Evolutionary conservation across 1,140 invertebrate species (phyloP).

Genomic region (Orchestia grillus): DNA sequence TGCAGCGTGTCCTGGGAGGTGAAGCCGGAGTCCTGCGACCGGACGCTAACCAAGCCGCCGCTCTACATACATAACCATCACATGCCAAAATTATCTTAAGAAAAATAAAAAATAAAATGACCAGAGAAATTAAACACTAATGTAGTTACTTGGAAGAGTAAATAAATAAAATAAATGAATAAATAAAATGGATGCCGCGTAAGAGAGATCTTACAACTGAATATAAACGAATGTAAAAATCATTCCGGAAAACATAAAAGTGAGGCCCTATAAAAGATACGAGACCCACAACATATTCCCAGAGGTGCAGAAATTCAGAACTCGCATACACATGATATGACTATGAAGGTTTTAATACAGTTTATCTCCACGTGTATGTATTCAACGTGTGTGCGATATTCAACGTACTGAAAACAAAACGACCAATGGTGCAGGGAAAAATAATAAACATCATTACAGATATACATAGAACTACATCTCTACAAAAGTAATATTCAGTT

Average conservation of each 20-base stretch:
- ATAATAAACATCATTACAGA: neutral
- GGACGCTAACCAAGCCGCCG: slow-evolving; percentile 49
- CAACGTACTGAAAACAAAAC: neutral
- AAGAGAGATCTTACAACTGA: neutral
- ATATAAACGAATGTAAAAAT: neutral
- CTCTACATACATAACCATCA: slow-evolving; percentile 33
- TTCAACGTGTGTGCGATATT: too few species aligned
- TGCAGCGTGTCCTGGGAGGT: slow-evolving; percentile 56
- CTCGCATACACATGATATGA: neutral
- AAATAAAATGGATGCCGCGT: neutral
- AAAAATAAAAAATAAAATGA: neutral
- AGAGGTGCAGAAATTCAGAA: neutral
- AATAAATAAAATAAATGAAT: neutral
- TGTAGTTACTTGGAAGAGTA: too few species aligned
- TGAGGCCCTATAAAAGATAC: neutral
- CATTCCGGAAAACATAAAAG: neutral
- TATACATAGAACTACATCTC: neutral
- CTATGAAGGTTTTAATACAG: neutral
- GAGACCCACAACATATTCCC: neutral
- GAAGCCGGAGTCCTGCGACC: slow-evolving; percentile 57
- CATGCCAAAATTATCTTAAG: neutral
- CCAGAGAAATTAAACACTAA: neutral
- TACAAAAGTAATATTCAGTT: neutral
- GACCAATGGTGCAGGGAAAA: neutral
- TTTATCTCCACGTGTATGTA: neutral